Evolutionary conservation across 1,140 invertebrate species (phyloP), one percentile per base, ranked within the genome.

Genomic region (Oryzaephilus surinamensis): DNA sequence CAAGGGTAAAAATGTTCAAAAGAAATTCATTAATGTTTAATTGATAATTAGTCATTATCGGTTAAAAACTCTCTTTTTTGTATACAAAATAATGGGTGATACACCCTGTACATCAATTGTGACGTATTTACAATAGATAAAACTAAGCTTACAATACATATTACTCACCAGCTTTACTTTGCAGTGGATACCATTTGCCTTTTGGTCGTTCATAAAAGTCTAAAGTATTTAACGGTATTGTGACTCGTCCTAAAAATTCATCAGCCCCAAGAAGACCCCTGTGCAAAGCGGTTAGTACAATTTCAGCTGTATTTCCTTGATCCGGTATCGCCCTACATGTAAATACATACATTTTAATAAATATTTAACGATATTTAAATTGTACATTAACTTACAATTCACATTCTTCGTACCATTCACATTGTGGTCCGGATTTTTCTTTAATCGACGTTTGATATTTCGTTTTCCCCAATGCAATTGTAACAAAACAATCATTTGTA

Each of bases 391-490:
- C 76, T 74, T 73, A 86, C 74, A 96, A 66, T 68, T 96, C 91
- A 66, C 92, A 96, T 74, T 95, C 90, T 66, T 96, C 92, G 61
- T 86, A 78, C 92, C 92, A 96, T 64, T 90, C 88, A 12, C 89
- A 81, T 57, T 79, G 78, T 45, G 78, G 72, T 32, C 69, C 64
- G 11, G 83, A 74, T 67, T 91, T 92, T 63, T 94, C 85, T 65
- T 94, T 93, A 40, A 93, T 79, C 30, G 91, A 94, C 28, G 92
- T 96, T 67, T 93, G 89, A 64, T 88, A 96, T 70, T 93, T 95
- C 60, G 93, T 90, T 69, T 95, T 95, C 14, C 89, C 91, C 48
- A 95, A 69, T 17, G 77, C 84, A 57, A 96, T 95, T 34, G 88
- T 92, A 54, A 94, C 91, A 72, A 93, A 95, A 56, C 85, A 90